phyloP scores from a whole-genome alignment of 2,888 invertebrate genomes.

The Petrophora chlorosata region DNA sequence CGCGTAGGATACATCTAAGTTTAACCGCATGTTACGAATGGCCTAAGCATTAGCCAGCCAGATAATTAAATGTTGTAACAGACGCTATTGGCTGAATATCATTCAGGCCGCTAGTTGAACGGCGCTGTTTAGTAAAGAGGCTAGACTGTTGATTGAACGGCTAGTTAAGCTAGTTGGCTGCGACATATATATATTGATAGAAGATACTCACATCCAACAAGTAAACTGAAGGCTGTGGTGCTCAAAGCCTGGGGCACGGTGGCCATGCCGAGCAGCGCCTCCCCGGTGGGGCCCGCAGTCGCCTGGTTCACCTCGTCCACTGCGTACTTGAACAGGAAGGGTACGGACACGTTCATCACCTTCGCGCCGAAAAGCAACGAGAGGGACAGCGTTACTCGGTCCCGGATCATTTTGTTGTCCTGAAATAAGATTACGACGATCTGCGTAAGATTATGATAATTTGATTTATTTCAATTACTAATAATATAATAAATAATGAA shows the following conservation, averaged over 20 bases:
- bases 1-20: too few relatives aligned
- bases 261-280: slow-evolving; percentile 87
- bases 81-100: too few relatives aligned
- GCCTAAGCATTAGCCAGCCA: too few relatives aligned
- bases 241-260: slow-evolving; percentile 91
- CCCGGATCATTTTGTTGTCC: slow-evolving; percentile 89
- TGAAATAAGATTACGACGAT: slow-evolving; percentile 48
- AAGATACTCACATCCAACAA: slow-evolving; percentile 93
- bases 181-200: too few relatives aligned
- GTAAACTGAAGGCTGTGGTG: slow-evolving; percentile 90
- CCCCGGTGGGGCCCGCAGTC: slow-evolving; percentile 65
- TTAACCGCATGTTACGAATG: too few relatives aligned
- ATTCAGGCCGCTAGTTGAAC: too few relatives aligned
- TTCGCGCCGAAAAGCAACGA: slow-evolving; percentile 92
- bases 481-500: too few relatives aligned
- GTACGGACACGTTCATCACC: slow-evolving; percentile 95
- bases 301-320: slow-evolving; percentile 93
- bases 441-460: neutral
- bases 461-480: too few relatives aligned
- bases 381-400: slow-evolving; percentile 92
- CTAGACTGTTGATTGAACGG: too few relatives aligned
- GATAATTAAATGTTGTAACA: too few relatives aligned
- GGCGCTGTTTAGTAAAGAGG: too few relatives aligned
- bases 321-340: slow-evolving; percentile 97
- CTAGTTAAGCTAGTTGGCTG: too few relatives aligned